These are phyloP conservation scores for Chionis minor DNA, from an alignment of 2,113 vertebrate genomes.

Conservation along the genomic window DNA sequence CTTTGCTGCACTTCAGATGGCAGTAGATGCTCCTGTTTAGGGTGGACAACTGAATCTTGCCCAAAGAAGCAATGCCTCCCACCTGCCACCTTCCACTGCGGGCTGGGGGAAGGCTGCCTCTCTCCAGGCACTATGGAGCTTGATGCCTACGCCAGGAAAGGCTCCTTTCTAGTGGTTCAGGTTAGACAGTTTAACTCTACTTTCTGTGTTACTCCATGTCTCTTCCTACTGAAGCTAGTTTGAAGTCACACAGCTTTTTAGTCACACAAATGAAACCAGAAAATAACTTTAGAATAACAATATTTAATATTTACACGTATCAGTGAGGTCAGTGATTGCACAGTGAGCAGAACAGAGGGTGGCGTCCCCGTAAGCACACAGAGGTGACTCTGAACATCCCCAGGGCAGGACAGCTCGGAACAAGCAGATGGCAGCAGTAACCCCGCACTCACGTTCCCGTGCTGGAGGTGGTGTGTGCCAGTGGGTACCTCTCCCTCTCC, in stretches of 20 bases:
- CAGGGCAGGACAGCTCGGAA: background rate
- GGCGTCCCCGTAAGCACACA: background rate
- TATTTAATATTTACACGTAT: constrained; percentile 37
- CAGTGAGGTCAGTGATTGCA: background rate
- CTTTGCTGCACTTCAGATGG: background rate
- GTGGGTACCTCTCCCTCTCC: background rate
- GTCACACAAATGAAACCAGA: background rate
- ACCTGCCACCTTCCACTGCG: background rate
- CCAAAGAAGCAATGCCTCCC: background rate
- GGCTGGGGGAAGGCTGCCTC: background rate
- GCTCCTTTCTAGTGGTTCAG: background rate
- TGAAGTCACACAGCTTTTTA: background rate
- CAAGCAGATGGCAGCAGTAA: background rate
- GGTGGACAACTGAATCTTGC: background rate
- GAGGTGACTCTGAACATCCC: background rate
- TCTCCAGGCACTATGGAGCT: rapidly evolving
- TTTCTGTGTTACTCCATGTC: background rate
- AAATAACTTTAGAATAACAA: background rate
- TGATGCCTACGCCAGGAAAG: background rate
- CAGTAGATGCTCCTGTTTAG: background rate
- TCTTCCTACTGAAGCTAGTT: background rate
- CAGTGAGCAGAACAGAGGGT: background rate
- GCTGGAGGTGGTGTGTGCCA: background rate
- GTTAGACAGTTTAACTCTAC: background rate
- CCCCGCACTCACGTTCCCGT: too few species aligned